Percentiles rank a stretch among this genome's conserved stretches.
Evolutionary conservation across 2,888 invertebrate genomes (phyloP).

Genomic region (Rhorus exstirpatorius): DNA sequence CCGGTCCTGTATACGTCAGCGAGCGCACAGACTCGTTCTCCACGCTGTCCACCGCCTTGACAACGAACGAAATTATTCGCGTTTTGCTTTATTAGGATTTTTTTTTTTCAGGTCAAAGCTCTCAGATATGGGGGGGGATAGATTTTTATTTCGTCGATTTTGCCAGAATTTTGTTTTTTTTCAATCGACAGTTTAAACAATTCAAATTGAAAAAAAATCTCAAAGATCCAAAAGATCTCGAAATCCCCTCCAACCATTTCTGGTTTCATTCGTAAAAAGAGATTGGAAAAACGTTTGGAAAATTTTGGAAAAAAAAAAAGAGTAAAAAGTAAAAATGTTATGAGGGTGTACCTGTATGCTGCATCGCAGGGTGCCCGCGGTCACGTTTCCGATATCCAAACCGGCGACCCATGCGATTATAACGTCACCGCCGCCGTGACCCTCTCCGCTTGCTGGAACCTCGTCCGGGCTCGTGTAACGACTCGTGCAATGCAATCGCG

Average conservation of each 20-base stretch:
- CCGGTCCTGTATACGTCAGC: conserved; percentile 82
- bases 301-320: background rate
- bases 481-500: conserved; percentile 77
- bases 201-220: too few relatives aligned
- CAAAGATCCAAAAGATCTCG: too few relatives aligned
- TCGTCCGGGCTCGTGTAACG: conserved; percentile 69
- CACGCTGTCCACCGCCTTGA: conserved; percentile 79
- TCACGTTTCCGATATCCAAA: conserved; percentile 79
- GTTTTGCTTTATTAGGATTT: too few relatives aligned
- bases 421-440: conserved; percentile 76
- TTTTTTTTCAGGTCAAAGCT: too few relatives aligned
- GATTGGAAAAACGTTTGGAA: too few relatives aligned
- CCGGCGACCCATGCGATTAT: conserved; percentile 84
- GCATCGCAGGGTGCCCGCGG: conserved; percentile 77
- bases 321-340: background rate
- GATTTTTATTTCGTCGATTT: too few relatives aligned
- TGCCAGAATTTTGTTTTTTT: too few relatives aligned
- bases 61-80: background rate
- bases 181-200: too few relatives aligned
- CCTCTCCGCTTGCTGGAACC: conserved; percentile 73
- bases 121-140: too few relatives aligned
- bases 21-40: conserved; percentile 80
- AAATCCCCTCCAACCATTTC: too few relatives aligned
- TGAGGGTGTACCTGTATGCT: conserved; percentile 81
- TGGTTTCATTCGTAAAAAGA: too few relatives aligned